These are phyloP conservation scores for Spodoptera picta DNA, from an alignment of 2,888 invertebrate species.

Conservation along the genomic window DNA sequence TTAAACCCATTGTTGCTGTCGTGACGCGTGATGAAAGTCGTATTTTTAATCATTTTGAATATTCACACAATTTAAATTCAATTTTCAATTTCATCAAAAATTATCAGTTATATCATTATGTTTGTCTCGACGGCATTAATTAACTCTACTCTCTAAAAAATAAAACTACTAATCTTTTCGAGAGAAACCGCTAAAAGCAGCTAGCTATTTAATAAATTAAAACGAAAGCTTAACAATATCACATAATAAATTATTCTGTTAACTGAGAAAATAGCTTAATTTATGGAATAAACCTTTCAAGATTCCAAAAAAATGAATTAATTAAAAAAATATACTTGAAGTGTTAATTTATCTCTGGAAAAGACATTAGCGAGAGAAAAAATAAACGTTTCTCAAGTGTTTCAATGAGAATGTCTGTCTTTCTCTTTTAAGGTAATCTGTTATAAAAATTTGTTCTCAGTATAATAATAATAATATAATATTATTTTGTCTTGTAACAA, in stretches of 20 bases:
- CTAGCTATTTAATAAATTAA: neutral
- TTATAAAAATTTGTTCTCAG: conserved; percentile 31
- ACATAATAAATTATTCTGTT: conserved; percentile 4
- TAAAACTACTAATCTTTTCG: too few relatives aligned
- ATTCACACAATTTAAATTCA: too few relatives aligned
- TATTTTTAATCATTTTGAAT: too few relatives aligned
- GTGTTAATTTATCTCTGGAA: conserved; percentile 45
- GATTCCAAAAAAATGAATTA: conserved; percentile 23
- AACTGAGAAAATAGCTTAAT: conserved; percentile 14
- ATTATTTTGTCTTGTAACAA: conserved; percentile 39
- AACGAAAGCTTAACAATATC: conserved; percentile 7
- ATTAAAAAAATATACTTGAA: conserved; percentile 41
- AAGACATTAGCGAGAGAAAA: conserved; percentile 44
- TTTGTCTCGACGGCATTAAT: too few relatives aligned
- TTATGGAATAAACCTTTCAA: conserved; percentile 14
- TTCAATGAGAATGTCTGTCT: conserved; percentile 54
- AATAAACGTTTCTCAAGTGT: conserved; percentile 59
- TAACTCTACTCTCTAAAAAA: too few relatives aligned
- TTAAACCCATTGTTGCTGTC: too few relatives aligned
- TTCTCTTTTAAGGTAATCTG: conserved; percentile 43
- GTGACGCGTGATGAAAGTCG: too few relatives aligned
- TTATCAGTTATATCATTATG: too few relatives aligned
- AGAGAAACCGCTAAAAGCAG: too few relatives aligned
- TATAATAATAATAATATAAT: conserved; percentile 21
- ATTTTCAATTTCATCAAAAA: too few relatives aligned